A percentile compares a stretch with the other conserved stretches of the same genome.
Evolutionary conservation across 2,888 invertebrate genomes (phyloP).

Genomic region (Drosophila kokeensis): DNA sequence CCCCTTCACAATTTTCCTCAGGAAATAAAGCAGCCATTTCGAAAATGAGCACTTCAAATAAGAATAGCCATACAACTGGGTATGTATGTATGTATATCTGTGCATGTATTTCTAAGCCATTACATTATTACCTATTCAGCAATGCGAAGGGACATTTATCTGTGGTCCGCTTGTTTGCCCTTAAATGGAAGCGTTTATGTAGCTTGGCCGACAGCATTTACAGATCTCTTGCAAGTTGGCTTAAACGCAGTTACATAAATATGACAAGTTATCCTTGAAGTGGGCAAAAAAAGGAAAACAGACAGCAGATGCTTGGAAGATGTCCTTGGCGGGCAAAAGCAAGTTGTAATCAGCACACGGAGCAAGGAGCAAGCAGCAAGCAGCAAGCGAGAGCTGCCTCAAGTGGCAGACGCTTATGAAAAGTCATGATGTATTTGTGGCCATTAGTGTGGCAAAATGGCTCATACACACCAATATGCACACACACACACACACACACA

Average conservation of each 20-base stretch:
- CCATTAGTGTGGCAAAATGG: slow-evolving; percentile 76
- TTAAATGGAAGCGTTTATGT: slow-evolving; percentile 65
- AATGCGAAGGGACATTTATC: slow-evolving; percentile 43
- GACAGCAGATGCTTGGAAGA: slow-evolving; percentile 36
- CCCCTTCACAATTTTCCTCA: not conserved
- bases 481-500: slow-evolving; percentile 13
- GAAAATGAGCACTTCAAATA: slow-evolving; percentile 6
- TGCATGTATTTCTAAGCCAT: slow-evolving; percentile 29
- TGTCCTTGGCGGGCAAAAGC: slow-evolving; percentile 55
- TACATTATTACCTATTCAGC: slow-evolving; percentile 26
- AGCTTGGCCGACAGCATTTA: slow-evolving; percentile 7
- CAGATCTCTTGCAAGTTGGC: slow-evolving; percentile 47
- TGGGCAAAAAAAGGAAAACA: slow-evolving; percentile 26
- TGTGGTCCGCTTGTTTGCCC: slow-evolving; percentile 28
- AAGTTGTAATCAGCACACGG: slow-evolving; percentile 21
- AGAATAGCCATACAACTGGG: slow-evolving; percentile 5
- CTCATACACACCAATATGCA: slow-evolving; percentile 37
- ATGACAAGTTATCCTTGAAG: slow-evolving; percentile 65
- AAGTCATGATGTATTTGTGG: slow-evolving; percentile 78
- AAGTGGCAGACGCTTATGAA: slow-evolving; percentile 74
- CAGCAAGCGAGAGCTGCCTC: slow-evolving; percentile 38
- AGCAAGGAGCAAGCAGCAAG: slow-evolving; percentile 18
- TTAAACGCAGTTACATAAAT: slow-evolving; percentile 71
- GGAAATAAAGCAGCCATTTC: slow-evolving; percentile 2
- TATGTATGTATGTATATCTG: not conserved